These are phyloP conservation scores for Tridacna gigas DNA, from an alignment of 2,888 invertebrate genomes.

Conservation along the genomic window DNA sequence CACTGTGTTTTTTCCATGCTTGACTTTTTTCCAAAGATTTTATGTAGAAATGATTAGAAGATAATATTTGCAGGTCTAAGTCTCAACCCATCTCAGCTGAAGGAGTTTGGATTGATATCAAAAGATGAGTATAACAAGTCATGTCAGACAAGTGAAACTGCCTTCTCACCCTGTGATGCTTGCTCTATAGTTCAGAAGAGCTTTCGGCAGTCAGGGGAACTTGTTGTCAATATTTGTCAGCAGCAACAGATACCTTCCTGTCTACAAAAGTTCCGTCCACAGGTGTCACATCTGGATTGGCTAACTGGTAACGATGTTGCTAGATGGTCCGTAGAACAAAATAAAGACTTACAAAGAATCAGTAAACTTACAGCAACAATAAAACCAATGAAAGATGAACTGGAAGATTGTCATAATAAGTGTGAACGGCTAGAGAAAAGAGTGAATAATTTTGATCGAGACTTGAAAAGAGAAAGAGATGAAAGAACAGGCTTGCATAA, in stretches of 20 bases:
- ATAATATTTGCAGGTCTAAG: constrained; percentile 46
- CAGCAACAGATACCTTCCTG: constrained; percentile 82
- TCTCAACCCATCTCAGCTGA: constrained; percentile 47
- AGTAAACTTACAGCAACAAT: constrained; percentile 78
- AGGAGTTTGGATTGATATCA: constrained; percentile 66
- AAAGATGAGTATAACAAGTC: constrained; percentile 82
- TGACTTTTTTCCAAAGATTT: too few species aligned
- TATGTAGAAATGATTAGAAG: too few species aligned
- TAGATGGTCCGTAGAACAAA: constrained; percentile 82
- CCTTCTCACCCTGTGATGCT: constrained; percentile 84
- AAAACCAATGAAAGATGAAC: constrained; percentile 77
- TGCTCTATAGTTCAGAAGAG: constrained; percentile 83
- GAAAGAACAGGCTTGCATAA: constrained; percentile 69
- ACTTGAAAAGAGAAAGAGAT: constrained; percentile 78
- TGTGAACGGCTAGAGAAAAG: constrained; percentile 75
- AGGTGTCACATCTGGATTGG: constrained; percentile 80
- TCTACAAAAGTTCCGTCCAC: constrained; percentile 78
- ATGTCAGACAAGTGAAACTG: constrained; percentile 84
- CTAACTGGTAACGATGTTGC: constrained; percentile 80
- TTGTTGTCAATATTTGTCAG: constrained; percentile 78
- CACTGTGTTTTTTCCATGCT: too few species aligned
- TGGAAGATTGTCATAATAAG: constrained; percentile 73
- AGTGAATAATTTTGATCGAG: constrained; percentile 74
- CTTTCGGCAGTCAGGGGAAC: constrained; percentile 79
- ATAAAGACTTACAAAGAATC: constrained; percentile 82